Percentiles rank a stretch among this genome's conserved stretches.
phyloP scores from a whole-genome alignment of 2,888 invertebrate genomes.

The Hyles lineata region DNA sequence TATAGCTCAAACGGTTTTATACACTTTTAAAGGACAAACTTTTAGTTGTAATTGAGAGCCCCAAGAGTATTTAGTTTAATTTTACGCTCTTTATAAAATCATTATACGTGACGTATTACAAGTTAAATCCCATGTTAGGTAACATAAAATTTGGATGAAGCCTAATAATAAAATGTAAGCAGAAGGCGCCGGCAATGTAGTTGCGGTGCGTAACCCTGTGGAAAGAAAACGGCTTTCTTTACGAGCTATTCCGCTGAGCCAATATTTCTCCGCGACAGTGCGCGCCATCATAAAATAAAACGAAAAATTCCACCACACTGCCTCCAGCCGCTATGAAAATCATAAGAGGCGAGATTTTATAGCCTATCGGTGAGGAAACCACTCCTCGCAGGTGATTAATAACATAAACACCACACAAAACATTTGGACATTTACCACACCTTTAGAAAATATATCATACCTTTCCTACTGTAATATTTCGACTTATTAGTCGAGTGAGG shows the following conservation, averaged over 20 bases:
- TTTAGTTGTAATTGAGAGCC: background rate
- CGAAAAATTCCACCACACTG: constrained; percentile 82
- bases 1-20: constrained; percentile 13
- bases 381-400: constrained; percentile 75
- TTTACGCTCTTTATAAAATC: constrained; percentile 1
- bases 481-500: background rate
- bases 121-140: constrained; percentile 32
- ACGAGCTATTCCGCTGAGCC: constrained; percentile 84
- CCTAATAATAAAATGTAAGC: constrained; percentile 71
- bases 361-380: constrained; percentile 67
- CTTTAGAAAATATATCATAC: background rate
- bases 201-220: constrained; percentile 80
- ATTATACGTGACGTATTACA: constrained; percentile 24
- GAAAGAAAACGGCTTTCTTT: constrained; percentile 82
- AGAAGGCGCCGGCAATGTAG: constrained; percentile 64
- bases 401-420: constrained; percentile 53
- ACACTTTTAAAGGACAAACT: background rate
- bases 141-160: constrained; percentile 56
- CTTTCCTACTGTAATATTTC: background rate
- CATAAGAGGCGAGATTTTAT: constrained; percentile 82
- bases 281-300: constrained; percentile 85
- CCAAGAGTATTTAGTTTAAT: background rate
- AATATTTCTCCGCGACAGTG: constrained; percentile 85
- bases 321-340: constrained; percentile 79
- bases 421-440: constrained; percentile 26